Evolutionary conservation across 1,140 invertebrate species (phyloP), one percentile per base, ranked within the genome.

Genomic region (Pseudomyrmex cubaensis): DNA sequence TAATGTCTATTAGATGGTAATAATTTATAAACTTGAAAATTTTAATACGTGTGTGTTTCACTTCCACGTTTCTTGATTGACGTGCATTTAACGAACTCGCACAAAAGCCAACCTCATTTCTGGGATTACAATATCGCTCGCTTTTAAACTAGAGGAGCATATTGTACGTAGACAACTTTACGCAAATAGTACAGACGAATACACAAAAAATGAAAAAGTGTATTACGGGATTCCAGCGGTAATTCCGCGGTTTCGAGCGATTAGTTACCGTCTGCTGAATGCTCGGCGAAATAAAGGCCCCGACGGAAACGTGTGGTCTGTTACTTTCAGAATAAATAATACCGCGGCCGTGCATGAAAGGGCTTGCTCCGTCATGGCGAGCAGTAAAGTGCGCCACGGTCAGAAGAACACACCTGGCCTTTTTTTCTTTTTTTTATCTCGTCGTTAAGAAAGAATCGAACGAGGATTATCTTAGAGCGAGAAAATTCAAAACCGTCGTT

Each of bases 301-400:
- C 61, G 87, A 80, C 87, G 89, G 90, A 88, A 91, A 91, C 63
- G 88, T 91, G 91, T 91, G 91, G 84, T 90, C 89, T 87, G 90
- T 90, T 92, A 89, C 89, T 90, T 90, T 62, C 80, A 17, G 89
- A 90, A 90, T 91, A 89, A 89, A 87, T 89, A 89, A 89, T 89
- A 82, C 82, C 72, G 59, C 82, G 66, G 22, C 20, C 63, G 57
- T 52, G 44, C 78, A 63, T 52, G 78, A 74, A 87, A 83, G 84
- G 85, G 35, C 50, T 86, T 35, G 35, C 85, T 84, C 85, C 87
- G 87, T 84, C 59, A 44, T 74, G 50, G 44, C 46, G 48, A 20
- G 46, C 48, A 35, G 46, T 59, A 57, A 82, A 85, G 3, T 35
- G 46, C 17, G 15, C 25, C 46, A 54, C 12, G 17, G 46, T 75